A percentile compares a stretch with the other conserved stretches of the same genome.
These are phyloP conservation scores for Whitmania pigra DNA, from an alignment of 1,140 invertebrate genomes.

Conservation along the genomic window DNA sequence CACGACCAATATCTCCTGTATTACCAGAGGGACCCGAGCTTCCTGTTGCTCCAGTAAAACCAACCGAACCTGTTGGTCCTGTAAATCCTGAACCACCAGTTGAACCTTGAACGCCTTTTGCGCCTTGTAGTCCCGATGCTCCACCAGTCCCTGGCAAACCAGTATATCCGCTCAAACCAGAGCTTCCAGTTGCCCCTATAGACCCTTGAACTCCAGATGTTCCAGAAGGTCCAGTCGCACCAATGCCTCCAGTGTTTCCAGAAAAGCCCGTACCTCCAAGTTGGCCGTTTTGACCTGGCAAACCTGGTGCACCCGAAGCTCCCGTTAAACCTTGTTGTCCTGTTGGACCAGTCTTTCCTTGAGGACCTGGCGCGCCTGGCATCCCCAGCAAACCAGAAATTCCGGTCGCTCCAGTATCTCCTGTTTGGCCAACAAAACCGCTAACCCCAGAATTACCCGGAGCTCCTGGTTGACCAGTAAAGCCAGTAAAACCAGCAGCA, in stretches of 20 bases:
- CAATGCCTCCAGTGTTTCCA: not conserved
- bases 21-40: not conserved
- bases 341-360: conserved; percentile 32
- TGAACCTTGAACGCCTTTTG: not conserved
- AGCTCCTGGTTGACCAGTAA: conserved; percentile 53
- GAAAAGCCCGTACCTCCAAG: not conserved
- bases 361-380: conserved; percentile 53
- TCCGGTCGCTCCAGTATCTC: conserved; percentile 63
- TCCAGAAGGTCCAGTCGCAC: not conserved
- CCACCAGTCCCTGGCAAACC: not conserved
- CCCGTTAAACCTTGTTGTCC: conserved; percentile 47
- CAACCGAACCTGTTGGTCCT: conserved; percentile 9
- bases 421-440: conserved; percentile 53
- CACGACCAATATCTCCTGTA: conserved; percentile 6
- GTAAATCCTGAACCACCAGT: not conserved
- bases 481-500: not conserved
- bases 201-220: conserved; percentile 1
- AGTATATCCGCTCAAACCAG: not conserved
- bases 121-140: not conserved
- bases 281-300: conserved; percentile 3
- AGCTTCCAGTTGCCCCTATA: not conserved
- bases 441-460: conserved; percentile 55
- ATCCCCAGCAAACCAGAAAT: conserved; percentile 54
- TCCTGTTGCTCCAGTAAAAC: conserved; percentile 15
- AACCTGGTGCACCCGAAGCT: conserved; percentile 32